A percentile compares a stretch with the other conserved stretches of the same genome.
These are phyloP conservation scores for Psittacara wagleri DNA, from an alignment of 2,113 vertebrate species.

Conservation along the genomic window DNA sequence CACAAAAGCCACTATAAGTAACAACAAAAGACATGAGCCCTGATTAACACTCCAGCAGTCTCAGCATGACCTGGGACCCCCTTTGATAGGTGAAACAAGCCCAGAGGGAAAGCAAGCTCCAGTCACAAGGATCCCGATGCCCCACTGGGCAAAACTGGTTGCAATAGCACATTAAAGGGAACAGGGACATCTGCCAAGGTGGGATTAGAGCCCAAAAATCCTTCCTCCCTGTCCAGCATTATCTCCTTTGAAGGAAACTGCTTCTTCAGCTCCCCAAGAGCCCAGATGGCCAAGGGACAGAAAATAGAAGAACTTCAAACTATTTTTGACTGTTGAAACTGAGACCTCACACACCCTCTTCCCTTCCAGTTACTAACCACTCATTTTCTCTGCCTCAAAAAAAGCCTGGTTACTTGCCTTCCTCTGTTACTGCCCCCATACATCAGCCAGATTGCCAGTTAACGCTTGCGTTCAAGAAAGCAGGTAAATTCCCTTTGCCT, in stretches of 20 bases:
- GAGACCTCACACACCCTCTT: background rate
- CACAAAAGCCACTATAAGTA: background rate
- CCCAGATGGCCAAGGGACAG: background rate
- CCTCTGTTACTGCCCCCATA: background rate
- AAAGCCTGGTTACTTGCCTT: background rate
- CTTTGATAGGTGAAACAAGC: background rate
- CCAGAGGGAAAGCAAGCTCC: background rate
- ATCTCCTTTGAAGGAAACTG: background rate
- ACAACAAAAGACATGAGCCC: background rate
- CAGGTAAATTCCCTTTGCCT: background rate
- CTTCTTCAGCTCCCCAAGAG: background rate
- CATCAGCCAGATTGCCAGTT: background rate
- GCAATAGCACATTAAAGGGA: background rate
- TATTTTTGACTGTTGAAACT: background rate
- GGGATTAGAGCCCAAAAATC: background rate
- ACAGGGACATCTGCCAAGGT: background rate
- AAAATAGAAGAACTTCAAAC: background rate
- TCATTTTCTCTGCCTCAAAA: background rate
- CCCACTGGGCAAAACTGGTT: background rate
- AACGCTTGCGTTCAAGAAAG: background rate
- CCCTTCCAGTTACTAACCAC: background rate
- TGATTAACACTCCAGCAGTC: background rate
- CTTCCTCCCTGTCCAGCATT: background rate
- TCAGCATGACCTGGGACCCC: background rate
- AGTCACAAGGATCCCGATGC: background rate